Conservation (phyloP, 2,113 vertebrate genomes). For the Erpornis zantholeuca region DNA sequence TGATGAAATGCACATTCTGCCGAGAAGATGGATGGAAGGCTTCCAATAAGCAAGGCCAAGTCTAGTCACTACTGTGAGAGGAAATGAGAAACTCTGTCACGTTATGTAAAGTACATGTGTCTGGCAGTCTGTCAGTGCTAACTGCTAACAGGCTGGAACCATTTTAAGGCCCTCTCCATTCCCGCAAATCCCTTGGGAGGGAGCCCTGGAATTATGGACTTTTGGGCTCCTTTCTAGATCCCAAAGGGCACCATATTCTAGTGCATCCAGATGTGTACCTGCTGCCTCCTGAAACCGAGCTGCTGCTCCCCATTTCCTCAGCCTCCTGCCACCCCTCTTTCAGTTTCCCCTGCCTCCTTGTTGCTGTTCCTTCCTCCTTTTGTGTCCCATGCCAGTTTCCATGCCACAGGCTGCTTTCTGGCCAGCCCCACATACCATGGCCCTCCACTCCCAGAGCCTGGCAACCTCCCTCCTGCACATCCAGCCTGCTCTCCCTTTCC, state of each 20-base stretch:
- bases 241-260: rapidly evolving
- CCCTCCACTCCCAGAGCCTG: background rate
- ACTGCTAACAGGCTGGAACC: background rate
- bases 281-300: background rate
- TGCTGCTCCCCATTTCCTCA: background rate
- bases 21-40: background rate
- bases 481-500: background rate
- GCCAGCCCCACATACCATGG: conserved; percentile 16
- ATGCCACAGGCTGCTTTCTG: background rate
- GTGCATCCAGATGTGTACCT: background rate
- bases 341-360: background rate
- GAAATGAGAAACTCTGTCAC: background rate
- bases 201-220: background rate
- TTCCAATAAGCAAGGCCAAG: background rate
- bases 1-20: background rate
- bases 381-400: background rate
- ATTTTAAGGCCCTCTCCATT: background rate
- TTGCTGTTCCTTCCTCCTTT: conserved; percentile 17
- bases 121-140: background rate
- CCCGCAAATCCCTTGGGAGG: background rate
- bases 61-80: background rate
- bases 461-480: conserved; percentile 7
- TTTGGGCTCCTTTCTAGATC: background rate
- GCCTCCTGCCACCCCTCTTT: background rate
- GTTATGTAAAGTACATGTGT: background rate